Evolutionary conservation across 1,140 invertebrate genomes (phyloP), one percentile per base, ranked within the genome.

Genomic region (Drosophila parabipectinata): DNA sequence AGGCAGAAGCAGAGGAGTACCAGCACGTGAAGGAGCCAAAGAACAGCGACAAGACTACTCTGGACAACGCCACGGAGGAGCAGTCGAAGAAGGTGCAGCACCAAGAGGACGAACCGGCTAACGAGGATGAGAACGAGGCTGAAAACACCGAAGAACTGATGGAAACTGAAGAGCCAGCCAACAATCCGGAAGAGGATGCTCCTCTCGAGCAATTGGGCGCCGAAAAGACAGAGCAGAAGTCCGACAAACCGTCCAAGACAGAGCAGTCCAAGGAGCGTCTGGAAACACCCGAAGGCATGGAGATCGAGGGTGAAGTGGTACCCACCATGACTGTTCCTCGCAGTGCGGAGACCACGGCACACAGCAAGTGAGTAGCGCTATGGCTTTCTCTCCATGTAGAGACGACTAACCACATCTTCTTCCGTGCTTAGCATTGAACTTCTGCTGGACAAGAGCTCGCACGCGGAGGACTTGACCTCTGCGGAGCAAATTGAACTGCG

Each of bases 21-120:
- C 95, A 98, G 92, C 98, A 98, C 91, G 95, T 98, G 1, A 95
- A 96, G 76, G 95, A 97, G 74, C 94, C 96, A 0, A 95, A 96
- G 61, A 94, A 95, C 28, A 94, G 93, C 53, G 94, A 95, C 77
- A 92, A 92, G 55, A 87, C 79, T 76, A 94, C 94, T 0, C 91
- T 96, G 57, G 95, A 96, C 66, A 94, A 95, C 48, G 96, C 95
- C 1, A 96, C 95, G 0, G 94, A 96, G 90, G 97, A 98, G 80
- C 97, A 99, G 93, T 95, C 95, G 1, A 94, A 96, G 63, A 94
- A 96, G 71, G 93, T 95, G 1, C 92, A 95, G 12, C 94, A 95
- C 60, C 79, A 93, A 59, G 83, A 91, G 34, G 93, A 94, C 54
- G 93, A 93, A 32, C 93, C 94, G 1, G 93, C 95, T 74, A 92